Evolutionary conservation across 1,140 invertebrate genomes (phyloP).

Genomic region (Apis cerana): DNA sequence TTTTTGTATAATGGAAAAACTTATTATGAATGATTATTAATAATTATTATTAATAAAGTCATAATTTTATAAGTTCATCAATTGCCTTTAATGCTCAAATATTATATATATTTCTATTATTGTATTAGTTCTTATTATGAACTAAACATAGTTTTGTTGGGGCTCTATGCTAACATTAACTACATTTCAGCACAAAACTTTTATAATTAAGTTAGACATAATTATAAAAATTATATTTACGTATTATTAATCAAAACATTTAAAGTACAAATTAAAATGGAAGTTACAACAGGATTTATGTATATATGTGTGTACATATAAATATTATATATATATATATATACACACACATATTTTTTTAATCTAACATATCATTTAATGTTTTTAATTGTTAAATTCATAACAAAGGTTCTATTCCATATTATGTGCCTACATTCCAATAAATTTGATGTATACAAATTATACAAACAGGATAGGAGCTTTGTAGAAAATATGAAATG

Average conservation of each 20-base stretch:
- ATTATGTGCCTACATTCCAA: constrained; percentile 35
- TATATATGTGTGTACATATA: constrained; percentile 12
- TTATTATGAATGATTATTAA: background rate
- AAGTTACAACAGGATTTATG: background rate
- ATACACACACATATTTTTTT: background rate
- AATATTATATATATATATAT: background rate
- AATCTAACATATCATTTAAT: constrained; percentile 40
- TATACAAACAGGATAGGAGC: constrained; percentile 51
- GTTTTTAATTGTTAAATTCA: constrained; percentile 14
- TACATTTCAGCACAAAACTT: constrained; percentile 12
- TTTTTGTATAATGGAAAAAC: background rate
- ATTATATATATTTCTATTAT: constrained; percentile 12
- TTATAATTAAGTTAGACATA: constrained; percentile 17
- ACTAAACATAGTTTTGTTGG: constrained; percentile 27
- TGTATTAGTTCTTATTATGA: background rate
- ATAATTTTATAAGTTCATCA: constrained; percentile 32
- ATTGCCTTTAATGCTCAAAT: constrained; percentile 18
- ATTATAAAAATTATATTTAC: constrained; percentile 15
- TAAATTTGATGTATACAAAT: constrained; percentile 42
- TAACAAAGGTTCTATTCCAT: constrained; percentile 29
- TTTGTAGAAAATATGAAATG: constrained; percentile 56
- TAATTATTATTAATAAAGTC: background rate
- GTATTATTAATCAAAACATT: constrained; percentile 24
- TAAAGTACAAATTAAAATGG: constrained; percentile 26
- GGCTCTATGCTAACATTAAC: constrained; percentile 14